Evolutionary conservation across 2,888 invertebrate species (phyloP), one percentile per base, ranked within the genome.

Genomic region (Melanotus villosus): DNA sequence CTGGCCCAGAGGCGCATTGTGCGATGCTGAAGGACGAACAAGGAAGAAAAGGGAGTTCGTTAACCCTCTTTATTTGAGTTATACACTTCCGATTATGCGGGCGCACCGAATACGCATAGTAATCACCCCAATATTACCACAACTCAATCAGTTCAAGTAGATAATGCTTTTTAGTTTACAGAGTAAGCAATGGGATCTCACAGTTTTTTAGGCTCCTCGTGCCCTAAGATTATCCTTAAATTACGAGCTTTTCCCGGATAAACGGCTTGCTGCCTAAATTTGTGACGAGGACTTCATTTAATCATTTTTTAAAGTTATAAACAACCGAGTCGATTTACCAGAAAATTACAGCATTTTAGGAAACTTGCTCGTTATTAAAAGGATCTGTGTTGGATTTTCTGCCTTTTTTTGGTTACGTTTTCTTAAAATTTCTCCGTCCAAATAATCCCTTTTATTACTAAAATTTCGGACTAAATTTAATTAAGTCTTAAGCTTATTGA

Each of bases 1-100:
- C 77, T 70, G 70, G 74, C 65, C 71, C 75, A 72, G 74, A 72
- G 72, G 60, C 70, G 75, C 72, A 76, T 79, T 80, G 73, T 77
- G 76, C 73, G 58, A 76, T 76, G 73, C 72, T 68, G 72, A 79
- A 78, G 77, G 78, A 77, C 76, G 78, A 78, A 73, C 70, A 72
- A 70, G 68, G 72, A 71, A 78, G 66, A 68, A 72, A n/a, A 71
- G 72, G 71, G 59, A 71, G 73, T 73, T 71, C 73, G 73, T 73
- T 73, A 73, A 73, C 73, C 71, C 69, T 45, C 69, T 50, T 64
- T 63, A 58, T 60, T 70, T 70, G 66, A 67, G 54, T 65, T 68
- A 70, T 70, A 60, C 14, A 62, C 60, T 65, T 65, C 54, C 57
- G 65, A 65, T 65, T 65, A 69, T 60, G 47, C 54, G 60, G 67